These are phyloP conservation scores for Bombylius discolor DNA, from an alignment of 2,888 invertebrate species.

Conservation along the genomic window DNA sequence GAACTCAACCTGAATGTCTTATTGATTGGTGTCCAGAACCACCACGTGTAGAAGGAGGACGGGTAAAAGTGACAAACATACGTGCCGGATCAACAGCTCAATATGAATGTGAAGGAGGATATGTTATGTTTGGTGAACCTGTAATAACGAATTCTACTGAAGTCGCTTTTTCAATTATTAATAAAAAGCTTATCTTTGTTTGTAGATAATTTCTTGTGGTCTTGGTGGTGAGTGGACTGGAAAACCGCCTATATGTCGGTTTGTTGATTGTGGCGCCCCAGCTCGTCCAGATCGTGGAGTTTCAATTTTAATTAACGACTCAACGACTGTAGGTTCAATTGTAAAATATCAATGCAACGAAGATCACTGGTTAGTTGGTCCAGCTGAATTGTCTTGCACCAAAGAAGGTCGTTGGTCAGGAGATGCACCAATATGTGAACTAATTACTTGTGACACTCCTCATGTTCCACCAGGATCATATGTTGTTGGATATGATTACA, in stretches of 20 bases:
- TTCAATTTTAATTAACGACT: slow-evolving; percentile 57
- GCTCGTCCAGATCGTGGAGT: slow-evolving; percentile 66
- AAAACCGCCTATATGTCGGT: slow-evolving; percentile 69
- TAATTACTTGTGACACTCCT: slow-evolving; percentile 77
- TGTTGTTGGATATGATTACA: slow-evolving; percentile 80
- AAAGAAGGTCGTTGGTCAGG: slow-evolving; percentile 80
- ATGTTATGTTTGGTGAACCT: slow-evolving; percentile 68
- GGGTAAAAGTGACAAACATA: slow-evolving; percentile 55
- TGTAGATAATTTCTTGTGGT: slow-evolving; percentile 63
- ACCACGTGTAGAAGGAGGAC: slow-evolving; percentile 61
- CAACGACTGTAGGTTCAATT: slow-evolving; percentile 67
- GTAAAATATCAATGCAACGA: slow-evolving; percentile 67
- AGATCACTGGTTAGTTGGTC: slow-evolving; percentile 72
- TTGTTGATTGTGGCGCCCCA: slow-evolving; percentile 74
- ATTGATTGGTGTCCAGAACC: slow-evolving; percentile 84
- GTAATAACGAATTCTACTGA: slow-evolving; percentile 33
- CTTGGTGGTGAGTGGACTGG: slow-evolving; percentile 77
- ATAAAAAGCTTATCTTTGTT: slow-evolving; percentile 10
- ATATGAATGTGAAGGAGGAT: slow-evolving; percentile 71
- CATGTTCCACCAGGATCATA: slow-evolving; percentile 74
- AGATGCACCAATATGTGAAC: slow-evolving; percentile 72
- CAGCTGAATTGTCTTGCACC: slow-evolving; percentile 56
- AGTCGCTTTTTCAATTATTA: background rate
- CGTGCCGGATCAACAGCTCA: slow-evolving; percentile 68
- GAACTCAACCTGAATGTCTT: slow-evolving; percentile 64